phyloP scores from a whole-genome alignment of 2,888 invertebrate genomes.

The Deroplatys truncata region DNA sequence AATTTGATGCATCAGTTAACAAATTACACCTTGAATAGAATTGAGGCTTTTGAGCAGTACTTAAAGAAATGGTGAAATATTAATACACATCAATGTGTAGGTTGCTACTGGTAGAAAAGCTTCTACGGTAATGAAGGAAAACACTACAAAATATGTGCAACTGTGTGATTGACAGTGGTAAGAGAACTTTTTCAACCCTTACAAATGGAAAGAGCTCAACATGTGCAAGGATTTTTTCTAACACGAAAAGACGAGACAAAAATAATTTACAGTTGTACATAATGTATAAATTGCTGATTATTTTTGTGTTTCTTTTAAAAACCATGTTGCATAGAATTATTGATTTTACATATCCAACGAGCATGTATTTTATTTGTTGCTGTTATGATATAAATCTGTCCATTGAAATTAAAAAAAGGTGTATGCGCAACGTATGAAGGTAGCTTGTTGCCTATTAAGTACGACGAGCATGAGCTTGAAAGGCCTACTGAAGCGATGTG shows the following conservation, averaged over 20 bases:
- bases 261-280: neutral
- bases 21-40: neutral
- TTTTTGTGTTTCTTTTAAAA: conserved; percentile 14
- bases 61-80: neutral
- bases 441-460: too few species aligned
- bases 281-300: conserved; percentile 4
- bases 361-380: neutral
- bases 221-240: neutral
- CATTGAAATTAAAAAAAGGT: conserved; percentile 5
- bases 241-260: neutral
- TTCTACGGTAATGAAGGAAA: neutral
- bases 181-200: neutral
- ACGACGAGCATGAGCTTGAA: too few species aligned
- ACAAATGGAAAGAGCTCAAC: neutral
- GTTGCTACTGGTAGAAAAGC: neutral
- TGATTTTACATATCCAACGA: conserved; percentile 1
- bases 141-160: neutral
- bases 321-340: neutral
- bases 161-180: neutral
- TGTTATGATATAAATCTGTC: neutral
- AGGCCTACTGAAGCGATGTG: too few species aligned
- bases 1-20: neutral
- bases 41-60: neutral
- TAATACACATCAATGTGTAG: neutral
- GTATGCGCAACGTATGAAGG: too few species aligned